Evolutionary conservation across 2,113 vertebrate genomes (phyloP), one percentile per base, ranked within the genome.

Genomic region (Nannobrachium achirus): DNA sequence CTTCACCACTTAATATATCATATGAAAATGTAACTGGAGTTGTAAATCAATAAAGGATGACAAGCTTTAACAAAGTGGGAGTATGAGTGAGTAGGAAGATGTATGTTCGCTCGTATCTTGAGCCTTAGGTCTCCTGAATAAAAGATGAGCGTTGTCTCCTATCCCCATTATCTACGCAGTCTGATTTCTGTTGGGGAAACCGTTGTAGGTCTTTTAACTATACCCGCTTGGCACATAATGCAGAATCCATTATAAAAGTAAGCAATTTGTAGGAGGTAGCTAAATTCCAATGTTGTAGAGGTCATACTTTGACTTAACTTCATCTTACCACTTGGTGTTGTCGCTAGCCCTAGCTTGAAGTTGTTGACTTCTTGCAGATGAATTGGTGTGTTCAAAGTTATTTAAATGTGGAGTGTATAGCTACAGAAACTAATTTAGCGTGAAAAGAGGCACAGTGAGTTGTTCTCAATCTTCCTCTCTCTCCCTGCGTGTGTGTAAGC

Each of bases 21-120:
- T 14, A 50, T 50, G 48, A 57, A 62, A 69, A 73, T 63, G 40
- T 65, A 69, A 80, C 66, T 66, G 64, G 46, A 66, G 70, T 39
- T 66, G 58, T 79, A 74, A 83, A 87, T 82, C 76, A 83, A 78
- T 86, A 56, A 72, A 75, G 68, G 14, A 67, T 74, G 72, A 78
- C 44, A 59, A 41, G 57, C 70, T 48, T 20, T 45, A 55, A 51
- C 48, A 57, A 39, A 67, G 59, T 18, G 8, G n/a, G 13, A 33
- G 38, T 10, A 46, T 19, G 49, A 33, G n/a, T 46, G 61, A 39
- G 20, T 25, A 25, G 1, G 20, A 25, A 58, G 57, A 52, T 61
- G 57, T 46, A 64, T 55, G 15, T 79, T 56, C 65, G 42, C 65
- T 73, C 65, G 15, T 52, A 75, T 71, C 74, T 75, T 65, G 71